Evolutionary conservation across 2,113 vertebrate species (phyloP), one percentile per base, ranked within the genome.

Genomic region (Rousettus leschenaultii): DNA sequence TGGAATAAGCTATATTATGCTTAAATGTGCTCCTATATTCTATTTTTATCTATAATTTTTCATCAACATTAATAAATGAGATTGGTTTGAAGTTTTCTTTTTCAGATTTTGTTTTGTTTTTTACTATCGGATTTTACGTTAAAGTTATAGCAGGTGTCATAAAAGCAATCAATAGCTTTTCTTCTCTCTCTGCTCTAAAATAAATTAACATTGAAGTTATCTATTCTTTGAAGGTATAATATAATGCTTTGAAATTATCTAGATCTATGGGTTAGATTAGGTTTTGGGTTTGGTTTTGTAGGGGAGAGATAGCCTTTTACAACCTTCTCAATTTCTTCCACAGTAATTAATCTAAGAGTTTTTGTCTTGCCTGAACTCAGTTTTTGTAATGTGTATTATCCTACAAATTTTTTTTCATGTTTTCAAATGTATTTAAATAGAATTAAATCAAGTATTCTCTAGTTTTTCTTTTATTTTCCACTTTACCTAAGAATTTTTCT

Each of bases 11-110:
- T 77, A 38, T 57, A 74, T 40, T 85, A 79, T 90, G 2, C 7
- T 88, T 85, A 45, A 66, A 85, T n/a, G 19, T 59, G 15, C 18
- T 78, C 33, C 28, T 86, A 77, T 24, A 75, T 70, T 79, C 66
- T 89, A 12, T 65, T 84, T 95, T 83, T 75, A 45, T 40, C n/a
- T 63, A 35, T 66, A 88, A 59, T 65, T 95, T 85, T 91, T 48
- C 19, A 57, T 77, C 48, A 73, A 43, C 3, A 53, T 61, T 59
- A 71, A 66, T 59, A 78, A 28, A 53, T 91, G 61, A 85, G 14
- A 15, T 28, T 73, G 6, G 33, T 40, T 18, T 80, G 16, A 77
- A 71, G 43, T 40, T 61, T 85, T 93, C 33, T 83, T 79, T 93
- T 79, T 78, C 6, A 19, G 12, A 3, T 35, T 70, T 75, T 45